Percentiles rank a stretch among this genome's conserved stretches.
These are phyloP conservation scores for Brienomyrus brachyistius DNA, from an alignment of 2,113 vertebrate genomes.

Conservation along the genomic window DNA sequence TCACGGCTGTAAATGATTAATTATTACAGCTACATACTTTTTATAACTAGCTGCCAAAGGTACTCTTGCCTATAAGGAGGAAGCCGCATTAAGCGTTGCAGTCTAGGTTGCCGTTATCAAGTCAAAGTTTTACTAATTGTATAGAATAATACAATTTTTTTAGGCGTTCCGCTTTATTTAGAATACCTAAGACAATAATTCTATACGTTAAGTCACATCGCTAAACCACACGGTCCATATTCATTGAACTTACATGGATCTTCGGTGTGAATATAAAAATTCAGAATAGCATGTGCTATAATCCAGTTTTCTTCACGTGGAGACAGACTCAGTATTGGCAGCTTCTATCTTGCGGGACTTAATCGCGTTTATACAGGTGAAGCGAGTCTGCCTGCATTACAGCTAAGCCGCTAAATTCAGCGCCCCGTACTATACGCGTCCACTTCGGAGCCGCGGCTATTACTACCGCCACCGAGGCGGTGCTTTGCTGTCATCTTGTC, in stretches of 20 bases:
- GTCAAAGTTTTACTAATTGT: not conserved
- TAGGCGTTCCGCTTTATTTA: not conserved
- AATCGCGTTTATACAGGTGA: not conserved
- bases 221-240: not conserved
- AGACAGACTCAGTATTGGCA: not conserved
- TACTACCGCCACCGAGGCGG: conserved; percentile 7
- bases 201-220: not conserved
- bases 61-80: not conserved
- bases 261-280: not conserved
- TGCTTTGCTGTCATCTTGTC: not conserved
- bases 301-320: not conserved
- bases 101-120: not conserved
- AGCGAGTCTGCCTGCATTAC: not conserved
- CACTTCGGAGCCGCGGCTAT: not conserved
- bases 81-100: not conserved
- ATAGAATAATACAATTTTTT: not conserved
- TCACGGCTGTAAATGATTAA: conserved; percentile 5
- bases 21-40: not conserved
- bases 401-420: not conserved
- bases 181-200: not conserved
- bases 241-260: not conserved
- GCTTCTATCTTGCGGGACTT: not conserved
- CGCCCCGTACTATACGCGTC: not conserved
- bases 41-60: not conserved
- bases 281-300: conserved; percentile 5